Percentiles rank a stretch among this genome's conserved stretches.
Conservation (phyloP, 2,113 vertebrate species). For the Pycnonotus jocosus region DNA sequence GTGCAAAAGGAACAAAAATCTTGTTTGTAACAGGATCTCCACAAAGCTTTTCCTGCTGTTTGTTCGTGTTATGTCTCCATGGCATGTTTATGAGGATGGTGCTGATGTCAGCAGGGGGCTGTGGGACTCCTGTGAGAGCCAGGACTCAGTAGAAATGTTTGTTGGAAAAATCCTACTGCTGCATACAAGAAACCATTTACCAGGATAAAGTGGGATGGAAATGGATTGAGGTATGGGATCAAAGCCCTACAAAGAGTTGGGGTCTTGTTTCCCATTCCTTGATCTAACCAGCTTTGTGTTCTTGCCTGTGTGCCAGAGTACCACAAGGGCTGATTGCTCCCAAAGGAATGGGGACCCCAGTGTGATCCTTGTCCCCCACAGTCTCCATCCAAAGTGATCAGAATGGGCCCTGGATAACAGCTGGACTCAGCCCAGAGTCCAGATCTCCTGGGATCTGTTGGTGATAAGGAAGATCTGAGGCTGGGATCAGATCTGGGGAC, state of each 20-base stretch:
- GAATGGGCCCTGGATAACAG: not conserved
- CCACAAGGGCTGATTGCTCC: rapidly evolving
- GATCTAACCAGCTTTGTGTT: not conserved
- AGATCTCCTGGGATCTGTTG: not conserved
- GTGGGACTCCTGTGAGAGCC: not conserved
- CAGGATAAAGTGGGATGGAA: not conserved
- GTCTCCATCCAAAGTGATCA: not conserved
- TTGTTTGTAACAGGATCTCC: not conserved
- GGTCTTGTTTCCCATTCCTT: not conserved
- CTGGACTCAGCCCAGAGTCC: not conserved
- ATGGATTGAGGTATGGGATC: not conserved
- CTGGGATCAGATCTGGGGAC: not conserved
- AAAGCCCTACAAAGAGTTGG: rapidly evolving
- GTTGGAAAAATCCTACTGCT: not conserved
- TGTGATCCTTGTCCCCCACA: rapidly evolving
- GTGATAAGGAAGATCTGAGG: not conserved
- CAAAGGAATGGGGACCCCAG: not conserved
- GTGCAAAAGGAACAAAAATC: not conserved
- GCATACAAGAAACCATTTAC: not conserved
- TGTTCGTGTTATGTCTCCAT: not conserved
- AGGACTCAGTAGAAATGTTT: not conserved
- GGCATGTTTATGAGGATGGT: not conserved
- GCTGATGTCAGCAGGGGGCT: not conserved
- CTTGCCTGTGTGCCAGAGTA: not conserved
- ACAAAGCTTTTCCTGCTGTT: not conserved